Base-by-base conservation (phyloP, 1,140 invertebrate species). In the Nephotettix cincticeps region DNA sequence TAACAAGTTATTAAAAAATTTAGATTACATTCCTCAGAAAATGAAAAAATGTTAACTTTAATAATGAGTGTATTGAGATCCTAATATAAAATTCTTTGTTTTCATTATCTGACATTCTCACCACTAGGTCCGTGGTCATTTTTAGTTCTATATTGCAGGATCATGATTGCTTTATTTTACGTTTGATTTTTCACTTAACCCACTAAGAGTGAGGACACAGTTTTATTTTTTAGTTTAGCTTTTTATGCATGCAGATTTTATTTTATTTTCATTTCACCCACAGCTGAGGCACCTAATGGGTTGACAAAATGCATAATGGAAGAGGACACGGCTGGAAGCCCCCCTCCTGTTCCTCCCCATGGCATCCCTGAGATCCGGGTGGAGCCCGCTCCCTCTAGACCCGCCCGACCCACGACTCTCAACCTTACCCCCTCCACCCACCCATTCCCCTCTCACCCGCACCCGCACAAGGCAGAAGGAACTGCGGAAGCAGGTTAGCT, bases 381-480 rank as follows among this genome's bases (percentile, higher is more conserved):
- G 23, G 56, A 61, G 28, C 56, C 56, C 23, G 56, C n/a, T 27
- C 21, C 9, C 6, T 4, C 47, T 11, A 72, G 45, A 27, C 65
- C 43, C 32, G 47, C n/a, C 40, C n/a, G 66, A 23, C 63, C 36
- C 68, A 56, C 32, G 61, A 64, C 77, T 30, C 72, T 78, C 23
- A 54, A 64, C 32, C 47, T 28, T 40, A 11, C 56, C n/a, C 13
- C 14, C 23, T 25, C 56, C 2, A 9, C 23, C 9, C 47, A 51
- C n/a, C 56, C 14, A 3, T 36, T 36, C 32, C 25, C 56, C 4
- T 11, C 14, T 27, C 56, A 23, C 56, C 47, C 47, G 17, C 47
- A 51, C 47, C 56, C 73, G 77, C 45, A 78, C 79, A 14, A 77
- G 77, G 69, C 76, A 74, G 27, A 71, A 79, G 43, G 76, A 76